Base-by-base conservation (phyloP, 2,797 vertebrate species). In the Philypnodon macrostomus region DNA sequence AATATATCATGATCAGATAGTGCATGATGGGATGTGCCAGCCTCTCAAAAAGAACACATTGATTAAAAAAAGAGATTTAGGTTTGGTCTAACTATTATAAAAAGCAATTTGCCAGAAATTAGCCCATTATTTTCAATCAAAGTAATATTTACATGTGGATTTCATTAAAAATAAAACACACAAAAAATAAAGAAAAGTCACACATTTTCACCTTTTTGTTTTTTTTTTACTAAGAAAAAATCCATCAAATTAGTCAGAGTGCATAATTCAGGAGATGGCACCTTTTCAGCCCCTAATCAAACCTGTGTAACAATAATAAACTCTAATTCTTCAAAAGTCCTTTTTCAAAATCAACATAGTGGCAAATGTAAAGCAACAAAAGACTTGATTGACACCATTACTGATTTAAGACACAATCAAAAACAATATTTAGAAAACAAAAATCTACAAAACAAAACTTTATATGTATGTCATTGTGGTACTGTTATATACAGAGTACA, bases 61-160 rank as follows among this genome's bases (percentile, higher is more conserved):
- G 15, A n/a, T n/a, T n/a, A n/a, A n/a, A 39, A 53, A 53, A 33
- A 55, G 42, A 57, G 32, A 60, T 55, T 67, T 41, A 58, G 47
- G 66, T 82, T 81, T 78, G 68, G 77, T 76, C 70, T 70, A 72
- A 67, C 60, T 55, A 67, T 79, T 57, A 68, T 72, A 69, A 77
- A 81, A 84, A 75, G 69, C 69, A 47, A 74, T 67, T 67, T 69
- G 44, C 65, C 70, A 75, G 55, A 72, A 70, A 73, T 75, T 48
- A 78, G 53, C 67, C 73, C 66, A 72, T 73, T 63, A 58, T 57
- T 45, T 21, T 62, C 44, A 53, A 63, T 75, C 70, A 74, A 65
- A 75, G 73, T 44, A 33, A 70, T 80, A 77, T 85, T 80, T 79
- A 81, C 75, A 85, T 10, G 49, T 67, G 52, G 31, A 44, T 71